These are phyloP conservation scores for Cygnus olor DNA, from an alignment of 2,797 vertebrate genomes.

Conservation along the genomic window DNA sequence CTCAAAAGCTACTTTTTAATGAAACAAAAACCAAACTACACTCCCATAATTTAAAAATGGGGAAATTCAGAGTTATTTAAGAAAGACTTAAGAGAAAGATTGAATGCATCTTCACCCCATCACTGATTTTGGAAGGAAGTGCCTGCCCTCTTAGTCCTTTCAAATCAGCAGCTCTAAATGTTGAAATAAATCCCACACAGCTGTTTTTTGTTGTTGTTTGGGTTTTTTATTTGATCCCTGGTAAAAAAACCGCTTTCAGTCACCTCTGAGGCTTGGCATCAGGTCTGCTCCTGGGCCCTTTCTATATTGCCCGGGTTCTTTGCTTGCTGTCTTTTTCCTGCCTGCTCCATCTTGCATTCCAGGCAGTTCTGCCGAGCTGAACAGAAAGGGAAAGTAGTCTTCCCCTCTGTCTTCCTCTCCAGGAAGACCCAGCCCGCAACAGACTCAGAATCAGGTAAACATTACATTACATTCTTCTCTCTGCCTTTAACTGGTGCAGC, in stretches of 20 bases:
- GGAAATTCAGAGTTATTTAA: not conserved
- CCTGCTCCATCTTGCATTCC: slow-evolving; percentile 74
- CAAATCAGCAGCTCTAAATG: not conserved
- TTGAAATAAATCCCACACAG: not conserved
- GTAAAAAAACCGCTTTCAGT: slow-evolving; percentile 5
- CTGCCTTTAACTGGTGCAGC: slow-evolving; percentile 70
- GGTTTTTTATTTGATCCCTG: slow-evolving; percentile 11
- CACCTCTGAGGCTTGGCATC: slow-evolving; percentile 38
- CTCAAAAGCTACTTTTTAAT: not conserved
- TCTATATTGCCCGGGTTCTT: slow-evolving; percentile 55
- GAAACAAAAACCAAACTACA: not conserved
- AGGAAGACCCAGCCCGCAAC: slow-evolving; percentile 70
- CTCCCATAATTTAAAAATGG: not conserved
- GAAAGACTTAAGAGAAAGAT: not conserved
- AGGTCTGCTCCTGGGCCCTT: slow-evolving; percentile 57
- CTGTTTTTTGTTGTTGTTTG: slow-evolving; percentile 10
- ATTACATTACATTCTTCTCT: slow-evolving; percentile 70
- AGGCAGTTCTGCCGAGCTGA: slow-evolving; percentile 74
- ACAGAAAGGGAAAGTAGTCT: slow-evolving; percentile 75
- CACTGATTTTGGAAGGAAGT: not conserved
- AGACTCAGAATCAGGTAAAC: slow-evolving; percentile 72
- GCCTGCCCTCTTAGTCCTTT: not conserved
- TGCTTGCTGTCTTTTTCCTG: slow-evolving; percentile 73
- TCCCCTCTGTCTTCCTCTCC: slow-evolving; percentile 76
- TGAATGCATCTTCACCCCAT: not conserved